Conservation (phyloP, 2,888 invertebrate genomes). For the Trisateles emortualis region DNA sequence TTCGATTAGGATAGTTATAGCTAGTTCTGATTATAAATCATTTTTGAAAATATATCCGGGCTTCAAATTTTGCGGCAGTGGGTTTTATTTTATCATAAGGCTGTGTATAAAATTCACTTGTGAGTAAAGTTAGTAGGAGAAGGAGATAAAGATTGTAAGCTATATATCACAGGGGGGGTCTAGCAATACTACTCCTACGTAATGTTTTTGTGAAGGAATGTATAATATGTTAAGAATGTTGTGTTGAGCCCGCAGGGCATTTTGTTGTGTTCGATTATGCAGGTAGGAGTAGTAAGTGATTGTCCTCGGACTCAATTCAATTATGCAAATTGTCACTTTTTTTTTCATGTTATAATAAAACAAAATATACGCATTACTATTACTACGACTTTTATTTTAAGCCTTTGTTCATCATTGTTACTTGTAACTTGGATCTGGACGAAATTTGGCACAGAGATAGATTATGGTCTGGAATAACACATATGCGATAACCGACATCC, state of each 20-base stretch:
- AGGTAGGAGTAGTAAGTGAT: slow-evolving; percentile 67
- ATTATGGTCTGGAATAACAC: too few species aligned
- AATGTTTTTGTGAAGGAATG: slow-evolving; percentile 62
- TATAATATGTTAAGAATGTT: slow-evolving; percentile 68
- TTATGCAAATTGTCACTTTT: slow-evolving; percentile 83
- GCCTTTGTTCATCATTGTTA: too few species aligned
- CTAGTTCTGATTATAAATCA: slow-evolving; percentile 61
- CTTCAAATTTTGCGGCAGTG: slow-evolving; percentile 74
- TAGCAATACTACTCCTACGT: slow-evolving; percentile 63
- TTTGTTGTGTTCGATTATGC: slow-evolving; percentile 65
- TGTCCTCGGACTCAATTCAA: slow-evolving; percentile 69
- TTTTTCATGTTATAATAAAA: slow-evolving; percentile 84
- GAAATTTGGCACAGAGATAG: too few species aligned
- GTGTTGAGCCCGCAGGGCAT: slow-evolving; percentile 68
- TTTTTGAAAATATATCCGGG: slow-evolving; percentile 57
- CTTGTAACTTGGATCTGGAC: too few species aligned
- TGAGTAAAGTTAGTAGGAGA: slow-evolving; percentile 69
- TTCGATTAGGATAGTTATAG: slow-evolving; percentile 64
- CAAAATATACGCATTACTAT: slow-evolving; percentile 83
- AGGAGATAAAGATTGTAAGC: slow-evolving; percentile 67
- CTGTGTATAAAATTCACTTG: slow-evolving; percentile 78
- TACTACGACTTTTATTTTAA: slow-evolving; percentile 63
- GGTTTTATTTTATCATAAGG: slow-evolving; percentile 77
- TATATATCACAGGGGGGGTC: slow-evolving; percentile 55
- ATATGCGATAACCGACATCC: too few species aligned